These are phyloP conservation scores for Carapus acus DNA, from an alignment of 2,797 vertebrate species.

Conservation along the genomic window DNA sequence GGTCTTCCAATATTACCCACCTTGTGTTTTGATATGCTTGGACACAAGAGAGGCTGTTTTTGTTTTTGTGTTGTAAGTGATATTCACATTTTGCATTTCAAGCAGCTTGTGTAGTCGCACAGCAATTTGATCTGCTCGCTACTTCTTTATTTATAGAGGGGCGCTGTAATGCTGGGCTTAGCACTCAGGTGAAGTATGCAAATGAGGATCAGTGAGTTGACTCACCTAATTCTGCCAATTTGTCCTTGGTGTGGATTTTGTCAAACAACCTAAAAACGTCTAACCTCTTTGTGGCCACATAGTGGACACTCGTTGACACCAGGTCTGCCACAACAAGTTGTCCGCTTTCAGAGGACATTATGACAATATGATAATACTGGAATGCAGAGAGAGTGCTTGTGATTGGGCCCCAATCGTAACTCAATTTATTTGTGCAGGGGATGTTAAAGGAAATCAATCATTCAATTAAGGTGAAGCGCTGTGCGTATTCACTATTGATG, in stretches of 20 bases:
- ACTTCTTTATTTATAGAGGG: conserved; percentile 35
- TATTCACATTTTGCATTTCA: conserved; percentile 48
- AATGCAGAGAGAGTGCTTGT: too few relatives aligned
- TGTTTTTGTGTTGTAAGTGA: conserved; percentile 44
- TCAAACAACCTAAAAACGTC: conserved; percentile 27
- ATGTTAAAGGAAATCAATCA: too few relatives aligned
- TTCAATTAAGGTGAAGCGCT: too few relatives aligned
- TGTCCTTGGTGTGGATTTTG: conserved; percentile 41
- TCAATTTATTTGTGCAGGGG: too few relatives aligned
- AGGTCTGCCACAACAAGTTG: conserved; percentile 46
- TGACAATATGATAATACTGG: too few relatives aligned
- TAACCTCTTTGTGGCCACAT: conserved; percentile 19
- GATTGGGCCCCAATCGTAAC: too few relatives aligned
- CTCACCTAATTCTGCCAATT: conserved; percentile 42
- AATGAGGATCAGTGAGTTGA: conserved; percentile 57
- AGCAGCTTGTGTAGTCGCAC: conserved; percentile 20
- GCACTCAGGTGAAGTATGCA: conserved; percentile 52
- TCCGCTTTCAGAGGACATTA: too few relatives aligned
- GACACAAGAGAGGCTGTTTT: conserved; percentile 36
- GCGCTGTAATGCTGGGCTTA: conserved; percentile 31
- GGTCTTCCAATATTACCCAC: conserved; percentile 7
- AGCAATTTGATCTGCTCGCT: conserved; percentile 16
- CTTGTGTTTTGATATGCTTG: conserved; percentile 4
- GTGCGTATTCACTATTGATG: too few relatives aligned
- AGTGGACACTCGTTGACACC: conserved; percentile 41